Conservation (phyloP, 1,140 invertebrate genomes). For the Diplogasteroides magnus region DNA sequence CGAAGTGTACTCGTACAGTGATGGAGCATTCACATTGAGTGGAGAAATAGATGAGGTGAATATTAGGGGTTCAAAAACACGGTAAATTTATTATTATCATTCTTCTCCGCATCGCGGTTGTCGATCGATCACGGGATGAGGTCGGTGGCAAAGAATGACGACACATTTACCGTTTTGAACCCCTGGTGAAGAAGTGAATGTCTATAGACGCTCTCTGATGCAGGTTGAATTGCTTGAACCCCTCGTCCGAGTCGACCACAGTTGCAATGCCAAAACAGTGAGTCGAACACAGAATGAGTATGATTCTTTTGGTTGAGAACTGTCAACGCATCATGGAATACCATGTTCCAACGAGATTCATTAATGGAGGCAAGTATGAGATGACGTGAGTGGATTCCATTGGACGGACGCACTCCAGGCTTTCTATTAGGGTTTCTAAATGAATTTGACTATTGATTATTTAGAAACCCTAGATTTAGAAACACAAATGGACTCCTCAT, state of each 20-base stretch:
- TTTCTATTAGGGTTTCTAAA: too few relatives aligned
- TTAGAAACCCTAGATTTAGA: too few relatives aligned
- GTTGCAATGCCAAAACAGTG: neutral
- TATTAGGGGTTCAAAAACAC: too few relatives aligned
- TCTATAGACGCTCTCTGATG: neutral
- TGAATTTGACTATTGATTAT: too few relatives aligned
- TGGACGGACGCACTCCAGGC: too few relatives aligned
- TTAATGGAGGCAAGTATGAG: neutral
- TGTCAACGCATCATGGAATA: neutral
- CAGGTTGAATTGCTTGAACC: neutral
- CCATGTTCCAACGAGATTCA: neutral
- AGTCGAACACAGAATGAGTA: neutral
- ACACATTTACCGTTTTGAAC: too few relatives aligned
- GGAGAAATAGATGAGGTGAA: neutral
- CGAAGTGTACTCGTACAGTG: neutral
- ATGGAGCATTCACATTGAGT: neutral
- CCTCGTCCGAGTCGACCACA: neutral
- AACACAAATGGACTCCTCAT: neutral
- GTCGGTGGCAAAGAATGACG: too few relatives aligned
- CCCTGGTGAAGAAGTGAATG: too few relatives aligned
- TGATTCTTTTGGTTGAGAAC: neutral
- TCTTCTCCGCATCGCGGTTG: too few relatives aligned
- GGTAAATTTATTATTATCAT: too few relatives aligned
- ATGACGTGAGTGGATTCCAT: neutral
- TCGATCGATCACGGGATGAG: too few relatives aligned